phyloP scores from a whole-genome alignment of 2,888 invertebrate genomes.

The Drosophila barbarae region DNA sequence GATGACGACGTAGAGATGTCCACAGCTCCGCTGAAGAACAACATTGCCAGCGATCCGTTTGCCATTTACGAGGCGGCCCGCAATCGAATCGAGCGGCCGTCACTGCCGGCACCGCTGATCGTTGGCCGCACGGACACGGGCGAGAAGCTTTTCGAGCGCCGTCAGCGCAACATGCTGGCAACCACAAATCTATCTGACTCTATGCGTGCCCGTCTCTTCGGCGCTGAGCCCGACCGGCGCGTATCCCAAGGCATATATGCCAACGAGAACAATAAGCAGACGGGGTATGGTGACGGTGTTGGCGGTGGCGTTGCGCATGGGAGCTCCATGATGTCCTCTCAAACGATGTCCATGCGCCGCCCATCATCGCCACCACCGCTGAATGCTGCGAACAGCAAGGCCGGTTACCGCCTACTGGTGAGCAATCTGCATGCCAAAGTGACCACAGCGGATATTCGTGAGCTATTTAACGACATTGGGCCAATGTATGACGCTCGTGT shows the following conservation, averaged over 20 bases:
- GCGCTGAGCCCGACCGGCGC: slow-evolving; percentile 76
- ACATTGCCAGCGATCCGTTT: slow-evolving; percentile 71
- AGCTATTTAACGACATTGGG: slow-evolving; percentile 95
- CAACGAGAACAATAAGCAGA: slow-evolving; percentile 59
- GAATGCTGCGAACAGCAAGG: slow-evolving; percentile 52
- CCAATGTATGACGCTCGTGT: slow-evolving; percentile 90
- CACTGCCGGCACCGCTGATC: slow-evolving; percentile 50
- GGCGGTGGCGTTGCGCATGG: slow-evolving; percentile 12
- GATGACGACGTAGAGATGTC: slow-evolving; percentile 45
- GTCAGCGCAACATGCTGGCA: slow-evolving; percentile 66
- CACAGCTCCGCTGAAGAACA: slow-evolving; percentile 14
- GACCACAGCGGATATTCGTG: slow-evolving; percentile 94
- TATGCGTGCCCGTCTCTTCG: slow-evolving; percentile 77
- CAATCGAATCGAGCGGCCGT: slow-evolving; percentile 72
- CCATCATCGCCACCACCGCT: slow-evolving; percentile 49
- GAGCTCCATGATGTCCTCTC: slow-evolving; percentile 14
- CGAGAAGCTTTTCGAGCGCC: slow-evolving; percentile 58
- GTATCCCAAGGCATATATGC: slow-evolving; percentile 79
- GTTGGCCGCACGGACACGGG: slow-evolving; percentile 53
- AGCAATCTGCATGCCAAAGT: slow-evolving; percentile 93
- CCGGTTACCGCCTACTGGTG: slow-evolving; percentile 91
- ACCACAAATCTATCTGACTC: slow-evolving; percentile 77
- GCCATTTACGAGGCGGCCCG: slow-evolving; percentile 77
- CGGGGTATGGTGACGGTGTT: not conserved
- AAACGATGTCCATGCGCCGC: slow-evolving; percentile 29